Evolutionary conservation across 1,140 invertebrate genomes (phyloP).

Genomic region (Diabrotica undecimpunctata): DNA sequence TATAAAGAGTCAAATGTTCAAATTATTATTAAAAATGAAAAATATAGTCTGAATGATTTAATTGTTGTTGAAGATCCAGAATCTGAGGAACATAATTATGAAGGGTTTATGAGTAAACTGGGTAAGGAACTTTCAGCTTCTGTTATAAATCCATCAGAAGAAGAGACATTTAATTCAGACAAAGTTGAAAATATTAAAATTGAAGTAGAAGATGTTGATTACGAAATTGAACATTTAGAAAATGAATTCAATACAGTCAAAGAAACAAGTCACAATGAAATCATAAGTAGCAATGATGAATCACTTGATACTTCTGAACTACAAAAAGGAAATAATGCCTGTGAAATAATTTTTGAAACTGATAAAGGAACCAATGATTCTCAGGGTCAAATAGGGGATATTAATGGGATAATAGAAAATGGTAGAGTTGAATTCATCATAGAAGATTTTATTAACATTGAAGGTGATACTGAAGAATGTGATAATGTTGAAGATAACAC

Average conservation of each 20-base stretch:
- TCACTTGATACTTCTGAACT: not conserved
- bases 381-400: not conserved
- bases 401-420: not conserved
- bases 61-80: conserved; percentile 13
- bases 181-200: conserved; percentile 6
- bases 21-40: conserved; percentile 9
- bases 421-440: not conserved
- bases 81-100: conserved; percentile 1
- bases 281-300: not conserved
- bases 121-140: conserved; percentile 14
- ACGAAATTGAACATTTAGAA: not conserved
- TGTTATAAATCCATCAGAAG: conserved; percentile 4
- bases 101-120: conserved; percentile 13
- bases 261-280: too few species aligned
- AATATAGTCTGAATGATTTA: conserved; percentile 10
- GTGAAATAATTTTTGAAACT: conserved; percentile 4
- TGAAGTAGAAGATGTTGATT: not conserved
- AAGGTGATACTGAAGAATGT: not conserved
- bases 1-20: conserved; percentile 7
- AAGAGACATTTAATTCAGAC: not conserved
- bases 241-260: too few species aligned
- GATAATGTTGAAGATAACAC: too few species aligned
- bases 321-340: conserved; percentile 1
- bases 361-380: conserved; percentile 6
- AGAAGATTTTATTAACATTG: not conserved